Evolutionary conservation across 2,888 invertebrate species (phyloP).

Genomic region (Laothoe populi): DNA sequence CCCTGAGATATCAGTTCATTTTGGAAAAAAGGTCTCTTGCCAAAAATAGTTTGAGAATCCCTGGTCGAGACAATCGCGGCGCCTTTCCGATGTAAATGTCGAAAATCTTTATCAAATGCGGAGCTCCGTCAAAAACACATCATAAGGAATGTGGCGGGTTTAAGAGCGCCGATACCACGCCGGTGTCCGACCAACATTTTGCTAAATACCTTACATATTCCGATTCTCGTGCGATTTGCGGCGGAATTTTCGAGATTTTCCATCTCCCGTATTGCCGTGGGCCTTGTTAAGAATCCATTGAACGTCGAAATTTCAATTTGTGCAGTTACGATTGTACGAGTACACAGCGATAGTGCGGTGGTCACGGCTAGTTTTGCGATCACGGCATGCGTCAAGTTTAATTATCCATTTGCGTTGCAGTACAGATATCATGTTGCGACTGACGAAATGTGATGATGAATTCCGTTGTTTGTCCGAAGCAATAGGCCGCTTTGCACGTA

Average conservation of each 20-base stretch:
- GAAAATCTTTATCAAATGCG: background rate
- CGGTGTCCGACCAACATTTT: slow-evolving; percentile 52
- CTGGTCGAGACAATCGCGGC: background rate
- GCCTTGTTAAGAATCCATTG: slow-evolving; percentile 78
- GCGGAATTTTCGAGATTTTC: slow-evolving; percentile 81
- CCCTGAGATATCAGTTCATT: too few relatives aligned
- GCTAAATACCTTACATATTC: slow-evolving; percentile 80
- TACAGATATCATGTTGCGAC: slow-evolving; percentile 19
- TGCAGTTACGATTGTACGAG: slow-evolving; percentile 52
- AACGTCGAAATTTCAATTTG: slow-evolving; percentile 66
- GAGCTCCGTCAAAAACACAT: slow-evolving; percentile 2
- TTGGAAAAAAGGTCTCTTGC: too few relatives aligned
- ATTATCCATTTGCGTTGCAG: slow-evolving; percentile 38
- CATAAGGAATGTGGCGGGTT: slow-evolving; percentile 16
- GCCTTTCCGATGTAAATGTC: background rate
- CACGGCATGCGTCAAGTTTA: slow-evolving; percentile 40
- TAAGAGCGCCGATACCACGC: slow-evolving; percentile 17
- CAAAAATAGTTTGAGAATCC: too few relatives aligned
- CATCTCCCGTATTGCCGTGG: slow-evolving; percentile 56
- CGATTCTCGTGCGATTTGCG: slow-evolving; percentile 72
- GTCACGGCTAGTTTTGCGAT: slow-evolving; percentile 41
- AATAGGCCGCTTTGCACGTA: background rate
- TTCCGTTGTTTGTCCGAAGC: slow-evolving; percentile 1
- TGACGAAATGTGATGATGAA: slow-evolving; percentile 14
- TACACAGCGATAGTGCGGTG: slow-evolving; percentile 55